Percentiles rank a stretch among this genome's conserved stretches.
Evolutionary conservation across 2,797 vertebrate species (phyloP).

Genomic region (Galago senegalensis): DNA sequence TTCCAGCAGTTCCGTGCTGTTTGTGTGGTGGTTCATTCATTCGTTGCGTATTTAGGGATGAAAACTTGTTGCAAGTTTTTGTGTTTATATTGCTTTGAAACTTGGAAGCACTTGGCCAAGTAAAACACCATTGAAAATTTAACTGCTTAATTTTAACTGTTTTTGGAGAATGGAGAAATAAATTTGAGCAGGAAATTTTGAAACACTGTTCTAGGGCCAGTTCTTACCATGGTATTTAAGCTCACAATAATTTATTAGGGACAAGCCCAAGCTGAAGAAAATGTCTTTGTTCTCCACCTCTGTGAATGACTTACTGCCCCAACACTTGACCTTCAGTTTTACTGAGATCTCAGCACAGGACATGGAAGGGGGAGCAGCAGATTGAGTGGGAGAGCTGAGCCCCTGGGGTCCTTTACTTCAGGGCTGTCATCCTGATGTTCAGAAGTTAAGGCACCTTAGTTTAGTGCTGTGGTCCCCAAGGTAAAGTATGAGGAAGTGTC

Average conservation of each 20-base stretch:
- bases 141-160: neutral
- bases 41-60: neutral
- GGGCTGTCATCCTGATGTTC: neutral
- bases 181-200: neutral
- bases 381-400: neutral
- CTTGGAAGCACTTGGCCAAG: neutral
- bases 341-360: neutral
- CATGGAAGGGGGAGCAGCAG: too few relatives aligned
- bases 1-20: fast-evolving
- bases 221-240: neutral
- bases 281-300: neutral
- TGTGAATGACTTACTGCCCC: neutral
- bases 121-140: neutral
- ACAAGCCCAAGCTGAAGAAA: neutral
- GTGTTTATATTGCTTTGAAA: constrained; percentile 42
- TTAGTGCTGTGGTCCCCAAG: neutral
- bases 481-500: neutral
- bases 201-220: neutral
- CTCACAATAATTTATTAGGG: neutral
- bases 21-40: neutral
- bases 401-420: neutral
- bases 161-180: neutral
- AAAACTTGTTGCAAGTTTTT: neutral
- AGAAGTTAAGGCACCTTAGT: neutral
- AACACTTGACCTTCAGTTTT: neutral